A percentile compares a stretch with the other conserved stretches of the same genome.
These are phyloP conservation scores for Diploscapter pachys DNA, from an alignment of 1,140 invertebrate species.

Conservation along the genomic window DNA sequence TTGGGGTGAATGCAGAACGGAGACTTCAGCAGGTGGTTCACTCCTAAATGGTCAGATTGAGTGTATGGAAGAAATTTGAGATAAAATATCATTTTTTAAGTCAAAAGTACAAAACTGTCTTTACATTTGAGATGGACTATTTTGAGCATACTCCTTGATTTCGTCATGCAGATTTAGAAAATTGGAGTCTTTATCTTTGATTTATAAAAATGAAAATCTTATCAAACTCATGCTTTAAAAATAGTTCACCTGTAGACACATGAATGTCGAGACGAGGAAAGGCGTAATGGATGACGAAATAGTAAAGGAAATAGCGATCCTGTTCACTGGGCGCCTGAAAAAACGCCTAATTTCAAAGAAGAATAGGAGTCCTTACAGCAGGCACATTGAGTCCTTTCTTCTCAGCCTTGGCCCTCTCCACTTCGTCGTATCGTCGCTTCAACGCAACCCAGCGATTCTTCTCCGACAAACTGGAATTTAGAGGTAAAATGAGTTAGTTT, in stretches of 20 bases:
- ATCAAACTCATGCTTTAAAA: too few species aligned
- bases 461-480: neutral
- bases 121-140: neutral
- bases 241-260: constrained; percentile 67
- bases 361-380: too few species aligned
- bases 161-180: too few species aligned
- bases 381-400: too few species aligned
- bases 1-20: constrained; percentile 98
- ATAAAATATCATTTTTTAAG: neutral
- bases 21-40: constrained; percentile 94
- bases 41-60: constrained; percentile 66
- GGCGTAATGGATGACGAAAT: constrained; percentile 64
- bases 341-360: too few species aligned
- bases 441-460: neutral
- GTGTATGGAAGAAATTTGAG: neutral
- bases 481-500: too few species aligned
- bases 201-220: too few species aligned
- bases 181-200: neutral
- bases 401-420: too few species aligned
- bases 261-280: constrained; percentile 94
- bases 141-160: neutral
- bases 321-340: constrained; percentile 1
- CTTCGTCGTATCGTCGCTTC: constrained; percentile 5
- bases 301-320: constrained; percentile 40
- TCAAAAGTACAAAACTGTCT: neutral